These are phyloP conservation scores for Ametastegia equiseti DNA, from an alignment of 2,888 invertebrate species.

Conservation along the genomic window DNA sequence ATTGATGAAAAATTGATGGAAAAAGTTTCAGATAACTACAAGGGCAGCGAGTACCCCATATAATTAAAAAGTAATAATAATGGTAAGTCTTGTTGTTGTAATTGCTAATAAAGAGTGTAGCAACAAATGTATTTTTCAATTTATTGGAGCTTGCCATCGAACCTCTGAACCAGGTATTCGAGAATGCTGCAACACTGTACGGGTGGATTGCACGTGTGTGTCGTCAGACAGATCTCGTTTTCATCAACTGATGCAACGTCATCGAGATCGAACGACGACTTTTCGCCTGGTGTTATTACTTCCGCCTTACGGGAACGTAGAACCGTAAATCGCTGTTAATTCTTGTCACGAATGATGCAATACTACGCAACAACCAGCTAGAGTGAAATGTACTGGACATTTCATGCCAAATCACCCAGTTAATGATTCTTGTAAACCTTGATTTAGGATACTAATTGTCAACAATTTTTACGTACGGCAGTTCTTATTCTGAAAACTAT, in stretches of 20 bases:
- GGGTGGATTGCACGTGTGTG: not conserved
- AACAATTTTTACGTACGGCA: too few species aligned
- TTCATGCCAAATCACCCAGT: too few species aligned
- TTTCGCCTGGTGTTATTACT: not conserved
- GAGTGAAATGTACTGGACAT: too few species aligned
- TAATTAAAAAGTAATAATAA: not conserved
- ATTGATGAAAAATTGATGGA: not conserved
- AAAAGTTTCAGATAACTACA: not conserved
- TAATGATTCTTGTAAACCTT: too few species aligned
- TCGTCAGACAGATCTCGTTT: conserved; percentile 1
- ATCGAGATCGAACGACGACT: not conserved
- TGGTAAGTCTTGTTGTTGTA: too few species aligned
- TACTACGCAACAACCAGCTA: not conserved
- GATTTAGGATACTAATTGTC: too few species aligned
- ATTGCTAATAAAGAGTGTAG: too few species aligned
- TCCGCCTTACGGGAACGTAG: not conserved
- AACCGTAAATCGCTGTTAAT: not conserved
- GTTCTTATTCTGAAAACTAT: too few species aligned
- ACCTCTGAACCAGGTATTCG: not conserved
- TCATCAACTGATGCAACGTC: conserved; percentile 8
- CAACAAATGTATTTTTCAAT: not conserved
- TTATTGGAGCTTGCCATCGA: not conserved
- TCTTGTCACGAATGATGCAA: not conserved
- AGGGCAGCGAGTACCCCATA: not conserved
- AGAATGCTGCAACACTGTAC: not conserved